Evolutionary conservation across 2,113 vertebrate genomes (phyloP).

Genomic region (Lophius piscatorius): DNA sequence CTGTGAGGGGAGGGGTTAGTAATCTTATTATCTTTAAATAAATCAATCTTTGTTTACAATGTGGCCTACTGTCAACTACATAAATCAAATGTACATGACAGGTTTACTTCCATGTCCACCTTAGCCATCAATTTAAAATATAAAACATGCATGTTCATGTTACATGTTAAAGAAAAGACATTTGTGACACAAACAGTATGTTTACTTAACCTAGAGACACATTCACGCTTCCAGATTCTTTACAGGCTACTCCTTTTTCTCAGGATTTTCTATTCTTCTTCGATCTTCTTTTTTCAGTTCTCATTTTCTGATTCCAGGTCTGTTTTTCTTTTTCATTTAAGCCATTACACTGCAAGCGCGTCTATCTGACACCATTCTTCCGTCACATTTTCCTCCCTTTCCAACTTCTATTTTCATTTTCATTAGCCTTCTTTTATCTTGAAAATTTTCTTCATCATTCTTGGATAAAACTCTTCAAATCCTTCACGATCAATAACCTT

Average conservation of each 20-base stretch:
- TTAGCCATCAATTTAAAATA: conserved; percentile 87
- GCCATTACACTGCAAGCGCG: conserved; percentile 94
- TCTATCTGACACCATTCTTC: conserved; percentile 95
- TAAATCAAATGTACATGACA: conserved; percentile 22
- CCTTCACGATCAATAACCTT: conserved; percentile 99
- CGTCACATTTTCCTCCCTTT: conserved; percentile 94
- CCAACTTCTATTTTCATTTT: conserved; percentile 95
- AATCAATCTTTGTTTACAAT: conserved; percentile 34
- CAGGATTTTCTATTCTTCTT: conserved; percentile 98
- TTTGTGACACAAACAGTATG: conserved; percentile 94
- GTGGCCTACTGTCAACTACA: conserved; percentile 21
- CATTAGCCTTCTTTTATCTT: conserved; percentile 99
- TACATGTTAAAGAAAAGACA: conserved; percentile 83
- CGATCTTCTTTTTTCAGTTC: conserved; percentile 95
- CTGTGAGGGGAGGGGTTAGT: conserved; percentile 76
- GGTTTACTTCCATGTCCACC: conserved; percentile 83
- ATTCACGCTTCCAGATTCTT: conserved; percentile 99
- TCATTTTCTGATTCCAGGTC: conserved; percentile 92
- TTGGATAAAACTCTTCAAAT: conserved; percentile 99
- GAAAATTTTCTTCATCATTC: conserved; percentile 97
- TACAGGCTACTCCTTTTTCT: conserved; percentile 94
- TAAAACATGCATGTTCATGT: conserved; percentile 92
- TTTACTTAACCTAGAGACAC: conserved; percentile 99
- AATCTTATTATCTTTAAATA: conserved; percentile 48
- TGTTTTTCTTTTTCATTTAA: conserved; percentile 93